Evolutionary conservation across 2,797 vertebrate genomes (phyloP), one percentile per base, ranked within the genome.

Genomic region (Oreochromis mossambicus): DNA sequence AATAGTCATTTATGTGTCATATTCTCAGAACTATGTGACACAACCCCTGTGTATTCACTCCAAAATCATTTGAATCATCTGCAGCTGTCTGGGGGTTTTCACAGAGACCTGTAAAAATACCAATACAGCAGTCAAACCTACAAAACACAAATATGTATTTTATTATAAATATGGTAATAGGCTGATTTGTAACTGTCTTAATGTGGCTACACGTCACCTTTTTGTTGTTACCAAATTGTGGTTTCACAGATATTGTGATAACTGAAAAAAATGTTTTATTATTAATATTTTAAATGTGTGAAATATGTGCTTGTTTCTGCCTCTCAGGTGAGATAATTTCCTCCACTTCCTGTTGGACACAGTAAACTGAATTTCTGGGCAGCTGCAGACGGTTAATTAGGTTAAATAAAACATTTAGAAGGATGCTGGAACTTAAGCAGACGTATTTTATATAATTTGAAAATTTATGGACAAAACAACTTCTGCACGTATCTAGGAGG

Each of bases 281-380:
- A 63, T 36, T 2, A 63, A n/a, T 38, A 13, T 63, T 63, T 63
- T 38, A 36, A 63, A 63, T n/a, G 2, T 4, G 61, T 38, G 12
- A 66, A 41, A 0, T 14, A 14, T 41, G 61, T 0, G 61, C 1
- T 66, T 14, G 61, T 66, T 66, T 66, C 34, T 0, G 34, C 61
- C 19, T 66, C 7, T 66, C 32, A 38, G 19, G 34, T 34, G 19
- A 2, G 19, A 66, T 66, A 1, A 38, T 38, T 21, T 13, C 19
- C 34, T 38, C 19, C 2, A 0, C 21, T 38, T 58, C 54, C 13
- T 56, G 14, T 56, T 56, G 55, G 55, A 56, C 54, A 29, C 26
- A 56, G 26, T 56, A 15, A 29, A 29, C 55, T 56, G 55, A 56
- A 5, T 3, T 56, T 63, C 19, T 66, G 0, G 34, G 61, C 19